Evolutionary conservation across 2,113 vertebrate genomes (phyloP).

Genomic region (Siphamia tubifer): DNA sequence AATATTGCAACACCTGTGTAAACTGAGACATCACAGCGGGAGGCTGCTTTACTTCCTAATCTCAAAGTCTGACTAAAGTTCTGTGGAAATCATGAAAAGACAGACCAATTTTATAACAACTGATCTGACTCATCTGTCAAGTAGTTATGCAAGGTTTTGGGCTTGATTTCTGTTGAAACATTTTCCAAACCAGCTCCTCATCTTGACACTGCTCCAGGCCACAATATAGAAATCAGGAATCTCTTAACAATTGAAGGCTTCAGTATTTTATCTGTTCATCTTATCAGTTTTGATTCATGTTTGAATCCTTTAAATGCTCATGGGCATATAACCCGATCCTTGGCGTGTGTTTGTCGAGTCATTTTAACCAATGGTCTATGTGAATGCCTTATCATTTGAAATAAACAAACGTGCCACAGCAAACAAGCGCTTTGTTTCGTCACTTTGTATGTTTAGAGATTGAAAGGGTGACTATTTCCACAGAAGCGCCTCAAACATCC

Average conservation of each 20-base stretch:
- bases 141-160: not conserved
- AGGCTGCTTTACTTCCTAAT: constrained; percentile 2
- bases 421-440: constrained; percentile 35
- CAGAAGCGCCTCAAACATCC: constrained; percentile 39
- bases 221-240: not conserved
- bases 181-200: not conserved
- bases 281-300: constrained; percentile 5
- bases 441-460: constrained; percentile 36
- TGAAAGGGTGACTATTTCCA: constrained; percentile 47
- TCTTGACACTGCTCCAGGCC: not conserved
- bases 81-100: not conserved
- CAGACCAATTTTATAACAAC: not conserved
- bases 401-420: constrained; percentile 34
- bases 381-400: constrained; percentile 17
- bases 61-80: not conserved
- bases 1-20: constrained; percentile 59
- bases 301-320: constrained; percentile 16
- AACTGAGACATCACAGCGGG: constrained; percentile 31
- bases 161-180: not conserved
- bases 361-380: constrained; percentile 25
- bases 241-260: not conserved
- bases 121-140: constrained; percentile 3
- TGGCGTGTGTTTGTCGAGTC: constrained; percentile 27
- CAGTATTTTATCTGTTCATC: not conserved
- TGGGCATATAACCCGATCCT: constrained; percentile 40